A percentile compares a stretch with the other conserved stretches of the same genome.
These are phyloP conservation scores for Alloplasta piceator DNA, from an alignment of 2,888 invertebrate genomes.

Conservation along the genomic window DNA sequence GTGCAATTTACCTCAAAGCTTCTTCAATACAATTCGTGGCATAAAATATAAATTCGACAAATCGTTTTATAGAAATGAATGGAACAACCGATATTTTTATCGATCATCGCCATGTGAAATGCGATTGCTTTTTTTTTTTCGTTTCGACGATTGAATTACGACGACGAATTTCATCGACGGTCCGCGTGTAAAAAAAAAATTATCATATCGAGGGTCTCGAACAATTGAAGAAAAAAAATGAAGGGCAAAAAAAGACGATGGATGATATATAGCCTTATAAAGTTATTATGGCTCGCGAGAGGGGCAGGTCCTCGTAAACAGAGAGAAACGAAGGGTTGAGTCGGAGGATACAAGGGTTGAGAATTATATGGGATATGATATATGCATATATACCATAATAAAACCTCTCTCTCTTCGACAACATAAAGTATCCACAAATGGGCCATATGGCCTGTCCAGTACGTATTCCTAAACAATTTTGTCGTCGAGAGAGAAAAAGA, in stretches of 20 bases:
- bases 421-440: slow-evolving; percentile 59
- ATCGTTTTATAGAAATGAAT: slow-evolving; percentile 38
- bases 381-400: slow-evolving; percentile 16
- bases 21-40: slow-evolving; percentile 1
- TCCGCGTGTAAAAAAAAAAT: slow-evolving; percentile 22
- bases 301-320: slow-evolving; percentile 65
- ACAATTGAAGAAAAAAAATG: slow-evolving; percentile 28
- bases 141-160: slow-evolving; percentile 46
- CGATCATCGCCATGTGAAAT: slow-evolving; percentile 34
- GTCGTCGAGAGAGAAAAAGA: slow-evolving; percentile 29
- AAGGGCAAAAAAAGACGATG: not conserved
- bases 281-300: slow-evolving; percentile 50
- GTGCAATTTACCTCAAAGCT: not conserved
- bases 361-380: slow-evolving; percentile 22
- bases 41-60: slow-evolving; percentile 21
- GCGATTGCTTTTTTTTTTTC: slow-evolving; percentile 46
- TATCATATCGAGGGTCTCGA: slow-evolving; percentile 46
- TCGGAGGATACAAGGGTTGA: slow-evolving; percentile 44
- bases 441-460: slow-evolving; percentile 64
- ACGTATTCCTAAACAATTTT: slow-evolving; percentile 42
- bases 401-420: slow-evolving; percentile 10
- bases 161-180: slow-evolving; percentile 28
- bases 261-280: slow-evolving; percentile 45
- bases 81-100: not conserved
- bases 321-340: slow-evolving; percentile 62